A percentile compares a stretch with the other conserved stretches of the same genome.
These are phyloP conservation scores for Trichogramma pretiosum DNA, from an alignment of 1,140 invertebrate genomes.

Conservation along the genomic window DNA sequence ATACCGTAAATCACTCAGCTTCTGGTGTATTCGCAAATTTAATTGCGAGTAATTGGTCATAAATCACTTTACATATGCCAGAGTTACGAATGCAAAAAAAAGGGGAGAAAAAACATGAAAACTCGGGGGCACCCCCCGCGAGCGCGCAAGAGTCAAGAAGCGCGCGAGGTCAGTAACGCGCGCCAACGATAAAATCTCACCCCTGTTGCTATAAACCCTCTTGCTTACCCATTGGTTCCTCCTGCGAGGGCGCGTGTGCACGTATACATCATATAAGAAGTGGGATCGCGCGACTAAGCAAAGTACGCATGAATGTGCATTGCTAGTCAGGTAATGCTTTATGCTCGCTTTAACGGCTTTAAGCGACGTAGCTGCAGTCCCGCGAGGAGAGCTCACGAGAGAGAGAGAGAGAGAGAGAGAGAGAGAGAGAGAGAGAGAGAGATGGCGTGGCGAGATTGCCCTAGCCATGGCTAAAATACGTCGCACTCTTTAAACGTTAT, in stretches of 20 bases:
- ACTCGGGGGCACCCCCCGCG: background rate
- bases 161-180: too few relatives aligned
- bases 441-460: too few relatives aligned
- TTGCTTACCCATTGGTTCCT: too few relatives aligned
- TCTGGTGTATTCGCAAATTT: constrained; percentile 14
- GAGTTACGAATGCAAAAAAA: background rate
- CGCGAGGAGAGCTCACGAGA: constrained; percentile 2
- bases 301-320: too few relatives aligned
- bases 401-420: constrained; percentile 2
- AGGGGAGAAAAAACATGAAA: background rate
- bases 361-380: too few relatives aligned
- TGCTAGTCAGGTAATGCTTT: too few relatives aligned
- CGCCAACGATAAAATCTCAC: constrained; percentile 12
- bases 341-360: too few relatives aligned
- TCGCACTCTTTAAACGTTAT: constrained; percentile 29
- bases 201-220: background rate
- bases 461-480: too few relatives aligned
- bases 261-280: too few relatives aligned
- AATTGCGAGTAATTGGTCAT: constrained; percentile 18
- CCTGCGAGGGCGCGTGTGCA: too few relatives aligned
- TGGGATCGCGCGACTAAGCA: too few relatives aligned
- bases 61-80: constrained; percentile 6
- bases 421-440: constrained; percentile 12
- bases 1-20: constrained; percentile 1
- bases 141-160: constrained; percentile 13